phyloP scores from a whole-genome alignment of 2,113 vertebrate genomes.

The Monopterus albus region DNA sequence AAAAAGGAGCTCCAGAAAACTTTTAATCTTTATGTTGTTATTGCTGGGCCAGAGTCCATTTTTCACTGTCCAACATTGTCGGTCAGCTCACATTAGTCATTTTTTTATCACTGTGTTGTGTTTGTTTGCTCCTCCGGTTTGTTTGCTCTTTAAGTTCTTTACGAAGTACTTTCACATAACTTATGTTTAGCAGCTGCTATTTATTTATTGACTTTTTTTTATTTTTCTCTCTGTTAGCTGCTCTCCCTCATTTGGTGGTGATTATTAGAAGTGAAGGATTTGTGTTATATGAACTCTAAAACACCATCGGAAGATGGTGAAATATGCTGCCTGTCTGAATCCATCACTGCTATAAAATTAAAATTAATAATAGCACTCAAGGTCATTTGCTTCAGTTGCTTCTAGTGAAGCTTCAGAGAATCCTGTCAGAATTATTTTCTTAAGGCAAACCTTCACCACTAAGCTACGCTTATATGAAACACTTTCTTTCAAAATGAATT shows the following conservation, averaged over 20 bases:
- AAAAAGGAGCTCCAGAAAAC: constrained; percentile 46
- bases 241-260: constrained; percentile 23
- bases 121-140: constrained; percentile 42
- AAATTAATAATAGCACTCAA: constrained; percentile 30
- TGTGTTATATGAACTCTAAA: constrained; percentile 16
- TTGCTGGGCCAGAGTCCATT: constrained; percentile 64
- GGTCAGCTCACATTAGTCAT: constrained; percentile 72
- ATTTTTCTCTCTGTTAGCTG: constrained; percentile 25
- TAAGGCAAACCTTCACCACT: constrained; percentile 24
- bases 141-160: constrained; percentile 34
- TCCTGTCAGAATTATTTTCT: constrained; percentile 10
- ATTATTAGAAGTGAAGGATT: constrained; percentile 29
- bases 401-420: constrained; percentile 14
- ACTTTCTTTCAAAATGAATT: not conserved
- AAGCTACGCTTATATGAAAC: constrained; percentile 10
- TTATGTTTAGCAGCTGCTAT: constrained; percentile 30
- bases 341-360: constrained; percentile 34
- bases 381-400: constrained; percentile 5
- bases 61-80: constrained; percentile 66
- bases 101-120: constrained; percentile 68
- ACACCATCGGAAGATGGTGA: constrained; percentile 14
- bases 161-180: constrained; percentile 26
- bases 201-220: constrained; percentile 35
- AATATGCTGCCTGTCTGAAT: constrained; percentile 26
- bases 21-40: constrained; percentile 68